Base-by-base conservation (phyloP, 2,888 invertebrate species). In the Ephialtes manifestator region DNA sequence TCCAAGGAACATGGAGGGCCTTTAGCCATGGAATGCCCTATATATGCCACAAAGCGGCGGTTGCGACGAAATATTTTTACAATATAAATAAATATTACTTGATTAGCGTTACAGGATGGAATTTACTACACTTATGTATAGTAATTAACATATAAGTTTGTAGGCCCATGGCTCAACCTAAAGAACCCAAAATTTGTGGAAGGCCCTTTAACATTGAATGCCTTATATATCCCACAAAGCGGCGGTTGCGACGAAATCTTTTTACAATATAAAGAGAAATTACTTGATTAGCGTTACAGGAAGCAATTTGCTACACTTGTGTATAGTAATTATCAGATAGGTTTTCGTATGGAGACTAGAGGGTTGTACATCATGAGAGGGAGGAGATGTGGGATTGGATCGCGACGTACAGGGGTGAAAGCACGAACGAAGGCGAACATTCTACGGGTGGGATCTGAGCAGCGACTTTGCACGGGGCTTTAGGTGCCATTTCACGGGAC, bases 401-500 rank as follows among this genome's bases (percentile, higher is more conserved):
- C 82, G 85, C 78, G 46, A 75, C 75, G 65, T 58, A 72, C 60
- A 71, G 68, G 55, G 76, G 65, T 67, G 53, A 84, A 77, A 80
- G 76, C 63, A 71, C 53, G 75, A 81, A 78, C 79, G 74, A 35
- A 72, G 65, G 51, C 58, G 63, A 35, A 51, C 75, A 68, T 68
- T 78, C 46, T 81, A 58, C 74, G 81, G 35, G 31, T 46, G 77
- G 78, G 84, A 84, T 85, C 72, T 79, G 58, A 71, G 65, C 58
- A 76, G 77, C 65, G 83, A 81, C 79, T 86, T 82, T 71, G 65
- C 83, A 77, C 81, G 86, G 84, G 63, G 83, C 87, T 89, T 86
- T 86, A 86, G 85, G 81, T 83, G 86, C 84, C 79, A 87, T 88
- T 88, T 88, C 87, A 84, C 84, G 85, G 81, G 74, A 84, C 77